phyloP scores from a whole-genome alignment of 35 echinoderm and acorn worm species.

The Heliocidaris tuberculata region DNA sequence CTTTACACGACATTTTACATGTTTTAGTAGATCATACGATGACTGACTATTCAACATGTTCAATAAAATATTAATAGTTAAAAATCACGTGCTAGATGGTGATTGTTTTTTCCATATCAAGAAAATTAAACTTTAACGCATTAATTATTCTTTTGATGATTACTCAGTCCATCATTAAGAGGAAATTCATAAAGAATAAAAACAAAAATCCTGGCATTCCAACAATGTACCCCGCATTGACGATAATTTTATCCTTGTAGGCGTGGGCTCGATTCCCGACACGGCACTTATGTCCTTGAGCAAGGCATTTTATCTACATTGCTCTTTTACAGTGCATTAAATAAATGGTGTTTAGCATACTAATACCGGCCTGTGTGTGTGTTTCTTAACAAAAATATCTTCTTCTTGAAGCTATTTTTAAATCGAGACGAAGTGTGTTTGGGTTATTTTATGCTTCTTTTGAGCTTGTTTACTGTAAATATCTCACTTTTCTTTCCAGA shows the following conservation, averaged over 20 bases:
- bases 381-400: not conserved
- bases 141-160: not conserved
- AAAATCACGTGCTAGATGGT: not conserved
- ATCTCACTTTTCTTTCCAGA: slow-evolving; percentile 9
- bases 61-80: not conserved
- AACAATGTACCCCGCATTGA: too few species aligned
- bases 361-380: too few species aligned
- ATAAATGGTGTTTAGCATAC: too few species aligned
- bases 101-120: not conserved
- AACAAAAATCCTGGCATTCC: not conserved
- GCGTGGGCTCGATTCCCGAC: too few species aligned
- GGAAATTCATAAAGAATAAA: not conserved
- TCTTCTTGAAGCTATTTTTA: not conserved
- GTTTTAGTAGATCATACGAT: not conserved
- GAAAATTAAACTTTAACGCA: not conserved
- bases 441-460: not conserved
- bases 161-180: not conserved
- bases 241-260: too few species aligned
- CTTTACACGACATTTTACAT: not conserved
- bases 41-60: not conserved
- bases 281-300: too few species aligned
- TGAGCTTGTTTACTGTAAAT: slow-evolving; percentile 25
- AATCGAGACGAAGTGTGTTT: not conserved
- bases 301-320: too few species aligned
- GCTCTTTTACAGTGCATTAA: too few species aligned